Evolutionary conservation across 2,113 vertebrate species (phyloP), one percentile per base, ranked within the genome.

Genomic region (Anas platyrhynchos): DNA sequence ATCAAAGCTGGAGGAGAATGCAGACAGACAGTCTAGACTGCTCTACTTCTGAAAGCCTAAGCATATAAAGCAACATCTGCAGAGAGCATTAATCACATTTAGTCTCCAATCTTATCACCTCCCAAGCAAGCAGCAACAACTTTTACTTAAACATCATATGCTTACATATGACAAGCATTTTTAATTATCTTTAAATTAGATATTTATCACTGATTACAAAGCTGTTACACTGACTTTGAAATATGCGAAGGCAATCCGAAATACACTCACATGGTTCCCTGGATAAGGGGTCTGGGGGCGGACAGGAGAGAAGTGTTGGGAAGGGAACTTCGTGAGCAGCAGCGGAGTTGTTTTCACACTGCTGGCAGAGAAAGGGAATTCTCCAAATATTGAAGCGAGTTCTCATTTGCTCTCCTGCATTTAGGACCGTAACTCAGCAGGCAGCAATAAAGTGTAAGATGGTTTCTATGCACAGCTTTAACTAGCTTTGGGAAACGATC

Each of bases 11-110:
- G 10, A 97, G 90, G 88, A 98, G 97, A 97, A 97, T 95, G 98
- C 97, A 98, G 98, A 98, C 96, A 97, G 96, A 85, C 96, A 97
- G 98, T 98, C 98, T 98, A 98, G 97, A 98, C 98, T 97, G 94
- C 96, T 93, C 95, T 96, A 92, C 91, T 97, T 84, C 93, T 97
- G 86, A 97, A 97, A 97, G 92, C 76, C 95, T 97, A 97, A 97
- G 97, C 97, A 98, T 96, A 98, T 96, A 98, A 98, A 98, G 97
- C 96, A 98, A 97, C 97, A 98, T 98, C 97, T 98, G 97, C 98
- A 98, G 96, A 97, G 97, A 76, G 94, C 97, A 98, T 97, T 98
- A 98, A 98, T 98, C 97, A 98, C 96, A 97, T 92, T 97, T 96
- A 97, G 87, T 90, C 84, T 91, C 95, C 71, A 89, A 87, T 97